Evolutionary conservation across 2,797 vertebrate genomes (phyloP).

Genomic region (Delichon dasypus): DNA sequence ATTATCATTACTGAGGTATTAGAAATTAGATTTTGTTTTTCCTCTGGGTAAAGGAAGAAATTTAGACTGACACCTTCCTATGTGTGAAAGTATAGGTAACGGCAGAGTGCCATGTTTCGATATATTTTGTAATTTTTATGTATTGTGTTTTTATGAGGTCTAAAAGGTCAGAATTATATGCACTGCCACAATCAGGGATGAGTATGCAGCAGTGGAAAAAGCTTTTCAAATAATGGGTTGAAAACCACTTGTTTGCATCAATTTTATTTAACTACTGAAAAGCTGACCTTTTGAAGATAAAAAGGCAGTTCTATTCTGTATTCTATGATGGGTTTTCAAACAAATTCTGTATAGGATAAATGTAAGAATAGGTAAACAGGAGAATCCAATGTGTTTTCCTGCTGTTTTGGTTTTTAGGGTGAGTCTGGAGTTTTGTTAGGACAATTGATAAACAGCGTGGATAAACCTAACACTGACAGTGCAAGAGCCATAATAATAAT

Average conservation of each 20-base stretch:
- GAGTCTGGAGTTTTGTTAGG: background rate
- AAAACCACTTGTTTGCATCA: background rate
- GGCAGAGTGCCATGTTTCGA: background rate
- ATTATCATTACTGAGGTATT: background rate
- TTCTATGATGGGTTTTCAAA: background rate
- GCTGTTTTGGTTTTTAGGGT: background rate
- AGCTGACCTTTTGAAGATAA: background rate
- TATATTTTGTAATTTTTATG: background rate
- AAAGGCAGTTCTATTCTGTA: background rate
- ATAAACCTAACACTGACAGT: background rate
- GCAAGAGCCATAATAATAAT: background rate
- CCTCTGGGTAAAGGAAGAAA: background rate
- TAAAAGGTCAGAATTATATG: background rate
- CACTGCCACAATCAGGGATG: background rate
- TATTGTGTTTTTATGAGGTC: background rate
- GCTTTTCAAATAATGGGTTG: background rate
- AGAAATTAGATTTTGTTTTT: background rate
- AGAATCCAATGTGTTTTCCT: background rate
- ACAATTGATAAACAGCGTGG: background rate
- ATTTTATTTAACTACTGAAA: background rate
- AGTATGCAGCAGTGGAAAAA: background rate
- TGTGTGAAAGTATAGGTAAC: background rate
- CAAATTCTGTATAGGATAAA: background rate
- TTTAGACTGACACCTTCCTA: background rate
- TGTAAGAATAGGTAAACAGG: background rate